Evolutionary conservation across 1,140 invertebrate genomes (phyloP), one percentile per base, ranked within the genome.

Genomic region (Nixonia krombeini): DNA sequence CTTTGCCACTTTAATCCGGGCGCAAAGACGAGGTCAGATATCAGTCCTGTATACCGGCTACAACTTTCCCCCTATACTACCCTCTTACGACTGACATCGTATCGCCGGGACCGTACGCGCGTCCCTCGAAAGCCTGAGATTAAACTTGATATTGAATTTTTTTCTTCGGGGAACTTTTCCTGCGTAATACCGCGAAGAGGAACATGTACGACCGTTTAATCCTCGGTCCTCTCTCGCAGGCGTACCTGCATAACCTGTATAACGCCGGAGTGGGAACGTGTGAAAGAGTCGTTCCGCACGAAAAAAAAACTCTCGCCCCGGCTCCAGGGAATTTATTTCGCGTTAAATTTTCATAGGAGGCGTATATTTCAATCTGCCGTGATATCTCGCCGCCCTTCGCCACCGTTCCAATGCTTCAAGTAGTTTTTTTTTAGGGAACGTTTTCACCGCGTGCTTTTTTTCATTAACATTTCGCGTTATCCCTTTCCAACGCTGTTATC

Each of bases 91-190:
- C 58, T 63, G 53, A 46, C 44, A 49, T 71, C 62, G 68, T 66
- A 62, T 66, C 62, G 57, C 47, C 33, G 42, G 41, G 42, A 58
- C 44, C 56, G 55, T 64, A 21, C 62, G 29, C 4, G 9, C 57
- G 58, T 59, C 58, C 63, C 63, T 59, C 57, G 28, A 47, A 61
- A 61, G 58, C 58, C 59, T 49, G 68, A 71, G 72, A 74, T 74
- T 74, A 70, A 70, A 71, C 67, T 68, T 61, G 68, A 73, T 73
- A 73, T 73, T 73, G 64, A 68, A 70, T 74, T 73, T 74, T 58
- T 64, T 74, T 68, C 55, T 67, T 49, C 53, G 23, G 28, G 26
- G 63, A 71, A 66, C 69, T 64, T 74, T 61, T 40, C 35, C 52
- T 49, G 56, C 52, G 58, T 62, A 59, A 66, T 65, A 69, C 52